A percentile compares a stretch with the other conserved stretches of the same genome.
Conservation (phyloP, 2,797 vertebrate genomes). For the Gephyroberyx darwinii region DNA sequence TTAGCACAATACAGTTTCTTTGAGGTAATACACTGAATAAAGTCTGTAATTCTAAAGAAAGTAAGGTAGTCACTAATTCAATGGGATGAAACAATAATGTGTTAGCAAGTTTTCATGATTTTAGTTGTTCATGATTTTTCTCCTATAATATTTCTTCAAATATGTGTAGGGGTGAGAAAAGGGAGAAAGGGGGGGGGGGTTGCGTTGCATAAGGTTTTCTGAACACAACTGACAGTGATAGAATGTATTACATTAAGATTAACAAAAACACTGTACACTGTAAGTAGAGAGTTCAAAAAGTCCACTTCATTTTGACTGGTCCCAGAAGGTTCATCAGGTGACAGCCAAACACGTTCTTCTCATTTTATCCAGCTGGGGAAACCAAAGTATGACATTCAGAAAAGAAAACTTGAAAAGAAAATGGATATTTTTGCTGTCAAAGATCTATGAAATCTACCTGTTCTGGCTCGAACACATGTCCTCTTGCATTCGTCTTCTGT, state of each 20-base stretch:
- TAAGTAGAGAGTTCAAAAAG: slow-evolving; percentile 3
- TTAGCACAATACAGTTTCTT: slow-evolving; percentile 10
- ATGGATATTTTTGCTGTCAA: neutral
- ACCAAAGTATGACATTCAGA: slow-evolving; percentile 29
- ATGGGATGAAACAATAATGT: neutral
- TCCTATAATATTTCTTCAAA: neutral
- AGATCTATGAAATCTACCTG: slow-evolving; percentile 67
- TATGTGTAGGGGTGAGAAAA: neutral
- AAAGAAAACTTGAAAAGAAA: neutral
- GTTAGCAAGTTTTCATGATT: neutral
- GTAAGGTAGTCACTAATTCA: slow-evolving; percentile 8
- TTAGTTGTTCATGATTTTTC: neutral
- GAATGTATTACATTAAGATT: slow-evolving; percentile 36
- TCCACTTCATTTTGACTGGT: slow-evolving; percentile 21
- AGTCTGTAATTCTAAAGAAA: slow-evolving; percentile 10
- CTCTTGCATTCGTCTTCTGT: slow-evolving; percentile 86
- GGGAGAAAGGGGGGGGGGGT: slow-evolving; percentile 20
- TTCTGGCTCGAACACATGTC: slow-evolving; percentile 77
- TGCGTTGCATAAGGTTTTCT: slow-evolving; percentile 42
- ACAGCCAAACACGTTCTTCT: slow-evolving; percentile 2
- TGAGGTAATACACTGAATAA: slow-evolving; percentile 37
- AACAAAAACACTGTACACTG: slow-evolving; percentile 13
- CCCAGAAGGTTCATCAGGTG: neutral
- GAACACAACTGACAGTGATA: slow-evolving; percentile 23
- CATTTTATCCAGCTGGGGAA: slow-evolving; percentile 63